Evolutionary conservation across 2,113 vertebrate genomes (phyloP).

Genomic region (Anthoscopus minutus): DNA sequence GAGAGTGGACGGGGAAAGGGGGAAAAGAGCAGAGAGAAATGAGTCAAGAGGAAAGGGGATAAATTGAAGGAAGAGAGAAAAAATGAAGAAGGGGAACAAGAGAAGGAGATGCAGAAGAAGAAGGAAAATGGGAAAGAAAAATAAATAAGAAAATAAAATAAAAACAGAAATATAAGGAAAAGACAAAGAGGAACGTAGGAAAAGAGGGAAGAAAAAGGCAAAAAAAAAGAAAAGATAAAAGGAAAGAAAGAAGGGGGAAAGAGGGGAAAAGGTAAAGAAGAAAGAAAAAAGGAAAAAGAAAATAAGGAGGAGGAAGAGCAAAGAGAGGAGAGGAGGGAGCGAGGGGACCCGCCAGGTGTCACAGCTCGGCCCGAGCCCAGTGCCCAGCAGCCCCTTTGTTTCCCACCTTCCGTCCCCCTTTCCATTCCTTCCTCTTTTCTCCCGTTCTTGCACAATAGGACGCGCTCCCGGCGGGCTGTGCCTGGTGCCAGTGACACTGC

Average conservation of each 20-base stretch:
- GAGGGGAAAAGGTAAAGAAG: fast-evolving
- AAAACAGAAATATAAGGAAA: neutral
- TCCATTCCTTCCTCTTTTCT: neutral
- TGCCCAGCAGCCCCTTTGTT: neutral
- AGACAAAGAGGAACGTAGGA: fast-evolving
- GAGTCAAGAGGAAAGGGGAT: fast-evolving
- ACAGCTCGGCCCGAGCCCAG: neutral
- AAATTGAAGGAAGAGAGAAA: fast-evolving
- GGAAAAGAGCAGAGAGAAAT: fast-evolving
- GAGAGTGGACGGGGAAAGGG: fast-evolving
- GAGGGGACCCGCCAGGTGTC: neutral
- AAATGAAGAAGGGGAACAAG: no score
- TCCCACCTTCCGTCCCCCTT: neutral
- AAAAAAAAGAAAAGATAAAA: neutral
- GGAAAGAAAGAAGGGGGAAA: fast-evolving
- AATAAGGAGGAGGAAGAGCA: neutral
- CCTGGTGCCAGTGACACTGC: neutral
- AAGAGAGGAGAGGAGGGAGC: neutral
- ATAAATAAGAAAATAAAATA: neutral
- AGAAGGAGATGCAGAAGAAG: neutral
- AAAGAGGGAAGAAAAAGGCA: fast-evolving
- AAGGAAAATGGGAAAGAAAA: neutral
- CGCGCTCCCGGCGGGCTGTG: neutral
- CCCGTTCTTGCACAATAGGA: fast-evolving
- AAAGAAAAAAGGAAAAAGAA: fast-evolving